phyloP scores from a whole-genome alignment of 1,140 invertebrate genomes.

The Rhopalosiphum maidis region DNA sequence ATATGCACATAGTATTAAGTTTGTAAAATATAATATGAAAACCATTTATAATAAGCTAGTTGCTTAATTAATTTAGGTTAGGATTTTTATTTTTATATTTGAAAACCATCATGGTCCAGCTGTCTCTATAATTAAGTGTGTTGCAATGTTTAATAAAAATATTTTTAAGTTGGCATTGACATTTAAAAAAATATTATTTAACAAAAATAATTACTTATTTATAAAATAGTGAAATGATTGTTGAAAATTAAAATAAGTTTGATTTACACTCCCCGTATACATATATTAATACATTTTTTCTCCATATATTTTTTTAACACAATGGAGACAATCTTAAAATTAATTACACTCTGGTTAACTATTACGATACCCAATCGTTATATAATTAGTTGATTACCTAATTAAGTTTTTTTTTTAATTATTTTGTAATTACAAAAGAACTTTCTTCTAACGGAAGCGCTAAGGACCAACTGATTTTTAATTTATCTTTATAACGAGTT shows the following conservation, averaged over 20 bases:
- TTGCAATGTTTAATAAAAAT: background rate
- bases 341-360: background rate
- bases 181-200: too few relatives aligned
- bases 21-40: background rate
- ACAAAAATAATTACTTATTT: background rate
- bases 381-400: background rate
- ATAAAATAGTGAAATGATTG: background rate
- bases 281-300: background rate
- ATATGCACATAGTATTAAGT: background rate
- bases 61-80: background rate
- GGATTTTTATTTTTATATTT: background rate
- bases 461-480: background rate
- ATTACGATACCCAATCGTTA: background rate
- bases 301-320: background rate
- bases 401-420: too few relatives aligned
- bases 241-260: background rate
- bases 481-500: background rate
- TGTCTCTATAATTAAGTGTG: background rate
- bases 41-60: background rate
- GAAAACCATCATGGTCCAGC: background rate
- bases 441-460: background rate
- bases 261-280: background rate
- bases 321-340: background rate
- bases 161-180: background rate
- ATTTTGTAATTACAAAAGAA: background rate